Base-by-base conservation (phyloP, 1,140 invertebrate genomes). In the Drosophila cardini region DNA sequence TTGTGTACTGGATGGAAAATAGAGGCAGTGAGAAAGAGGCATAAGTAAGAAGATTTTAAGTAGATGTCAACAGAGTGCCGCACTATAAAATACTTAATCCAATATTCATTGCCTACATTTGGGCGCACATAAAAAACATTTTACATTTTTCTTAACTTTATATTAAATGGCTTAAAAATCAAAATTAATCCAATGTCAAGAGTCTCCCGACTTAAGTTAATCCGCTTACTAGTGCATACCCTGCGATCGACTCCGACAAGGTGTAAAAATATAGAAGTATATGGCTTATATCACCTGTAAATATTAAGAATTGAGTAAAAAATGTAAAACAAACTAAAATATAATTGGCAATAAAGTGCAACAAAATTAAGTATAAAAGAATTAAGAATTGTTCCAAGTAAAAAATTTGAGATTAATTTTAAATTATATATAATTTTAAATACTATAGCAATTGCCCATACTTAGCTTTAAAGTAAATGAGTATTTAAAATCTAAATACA, bases 41-140 rank as follows among this genome's bases (percentile, higher is more conserved):
- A 68, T 56, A 46, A 67, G 52, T 57, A 56, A 67, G 30, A 16
- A 38, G 42, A n/a, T 15, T 36, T 46, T 56, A 38, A 48, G 63
- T 34, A 30, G 16, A 38, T 32, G n/a, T 30, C 21, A 15, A 67
- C n/a, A 46, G 42, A 15, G 7, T 36, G 15, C 46, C 52, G 7
- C 9, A 36, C 30, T 38, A 15, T 3, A 13, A 38, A 7, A 46
- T 40, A 16, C 43, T 45, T 15, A 18, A 26, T 38, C 6, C n/a
- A 18, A 30, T 15, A 36, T 16, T n/a, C 11, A 40, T 26, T 16
- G 68, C 38, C 34, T 43, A 46, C 57, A 42, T 53, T 60, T 52
- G 42, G 36, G 21, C 16, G 30, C 10, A 11, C 4, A 34, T 45
- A 9, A 18, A 18, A 45, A 18, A 43, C 40, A 43, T 36, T 10